A percentile compares a stretch with the other conserved stretches of the same genome.
Evolutionary conservation across 64 coral and sea anemone genomes (phyloP).

Genomic region (Dendronephthya gigantea): DNA sequence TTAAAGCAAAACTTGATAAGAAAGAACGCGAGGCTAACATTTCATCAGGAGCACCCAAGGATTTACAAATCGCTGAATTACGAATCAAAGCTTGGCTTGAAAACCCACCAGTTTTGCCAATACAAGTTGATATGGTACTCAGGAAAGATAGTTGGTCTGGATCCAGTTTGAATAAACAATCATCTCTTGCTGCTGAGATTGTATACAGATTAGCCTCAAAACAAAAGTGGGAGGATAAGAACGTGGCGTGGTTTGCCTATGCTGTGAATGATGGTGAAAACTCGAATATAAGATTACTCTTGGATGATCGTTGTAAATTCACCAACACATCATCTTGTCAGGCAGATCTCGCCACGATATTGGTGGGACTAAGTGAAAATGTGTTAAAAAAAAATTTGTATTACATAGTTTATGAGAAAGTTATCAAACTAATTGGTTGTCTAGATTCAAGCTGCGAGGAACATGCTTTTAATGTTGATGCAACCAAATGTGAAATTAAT

Average conservation of each 20-base stretch:
- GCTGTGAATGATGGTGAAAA: background rate
- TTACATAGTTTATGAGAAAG: too few species aligned
- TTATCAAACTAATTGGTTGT: background rate
- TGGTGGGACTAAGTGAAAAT: background rate
- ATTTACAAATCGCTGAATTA: too few species aligned
- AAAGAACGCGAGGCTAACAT: too few species aligned
- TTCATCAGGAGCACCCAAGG: too few species aligned
- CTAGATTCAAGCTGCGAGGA: background rate
- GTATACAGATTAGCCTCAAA: background rate
- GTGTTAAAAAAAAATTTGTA: background rate
- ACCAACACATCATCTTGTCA: background rate
- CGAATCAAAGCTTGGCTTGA: too few species aligned
- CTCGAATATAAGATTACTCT: background rate
- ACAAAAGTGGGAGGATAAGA: background rate
- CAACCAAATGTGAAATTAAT: too few species aligned
- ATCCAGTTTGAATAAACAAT: too few species aligned
- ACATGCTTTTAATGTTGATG: background rate
- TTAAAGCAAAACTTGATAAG: too few species aligned
- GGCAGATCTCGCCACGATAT: too few species aligned
- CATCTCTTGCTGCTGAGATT: background rate
- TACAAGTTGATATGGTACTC: too few species aligned
- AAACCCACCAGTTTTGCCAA: too few species aligned
- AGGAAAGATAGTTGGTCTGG: background rate
- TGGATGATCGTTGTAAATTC: background rate
- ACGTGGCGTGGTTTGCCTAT: background rate